Conservation (phyloP, 2,888 invertebrate species). For the Thelaira solivaga region DNA sequence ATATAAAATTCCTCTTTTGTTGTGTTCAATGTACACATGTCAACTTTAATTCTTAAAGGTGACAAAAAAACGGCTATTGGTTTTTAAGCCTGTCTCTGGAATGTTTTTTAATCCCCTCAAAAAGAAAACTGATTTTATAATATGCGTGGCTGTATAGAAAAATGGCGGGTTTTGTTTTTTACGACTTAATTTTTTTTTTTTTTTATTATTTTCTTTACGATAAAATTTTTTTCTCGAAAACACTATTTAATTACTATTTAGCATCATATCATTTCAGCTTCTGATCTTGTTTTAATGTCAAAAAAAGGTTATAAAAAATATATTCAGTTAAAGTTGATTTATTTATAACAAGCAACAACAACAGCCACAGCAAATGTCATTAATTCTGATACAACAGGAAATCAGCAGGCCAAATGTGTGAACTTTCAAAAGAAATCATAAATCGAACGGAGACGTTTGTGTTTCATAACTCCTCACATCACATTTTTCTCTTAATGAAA, state of each 20-base stretch:
- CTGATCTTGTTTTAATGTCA: conserved; percentile 1
- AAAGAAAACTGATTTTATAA: background rate
- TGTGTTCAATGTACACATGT: too few relatives aligned
- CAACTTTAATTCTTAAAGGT: too few relatives aligned
- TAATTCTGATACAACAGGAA: conserved; percentile 47
- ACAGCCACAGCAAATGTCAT: too few relatives aligned
- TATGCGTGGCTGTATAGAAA: background rate
- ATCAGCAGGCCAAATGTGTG: conserved; percentile 48
- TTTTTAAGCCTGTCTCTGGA: background rate
- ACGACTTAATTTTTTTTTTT: conserved; percentile 2
- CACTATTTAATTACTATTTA: conserved; percentile 49
- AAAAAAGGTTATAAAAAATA: background rate
- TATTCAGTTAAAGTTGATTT: background rate
- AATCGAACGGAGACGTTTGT: conserved; percentile 31
- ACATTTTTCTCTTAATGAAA: too few relatives aligned
- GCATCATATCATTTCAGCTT: conserved; percentile 6
- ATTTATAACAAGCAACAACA: conserved; percentile 6
- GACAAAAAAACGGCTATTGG: conserved; percentile 38
- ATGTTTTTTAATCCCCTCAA: conserved; percentile 21
- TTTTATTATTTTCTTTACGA: conserved; percentile 37
- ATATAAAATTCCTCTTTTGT: too few relatives aligned
- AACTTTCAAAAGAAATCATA: conserved; percentile 59
- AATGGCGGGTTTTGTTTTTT: conserved; percentile 29
- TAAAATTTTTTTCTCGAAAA: conserved; percentile 29
- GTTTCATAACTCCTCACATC: background rate